Percentiles rank a stretch among this genome's conserved stretches.
Conservation (phyloP, 2,113 vertebrate genomes). For the Neolamprologus kungweensis region DNA sequence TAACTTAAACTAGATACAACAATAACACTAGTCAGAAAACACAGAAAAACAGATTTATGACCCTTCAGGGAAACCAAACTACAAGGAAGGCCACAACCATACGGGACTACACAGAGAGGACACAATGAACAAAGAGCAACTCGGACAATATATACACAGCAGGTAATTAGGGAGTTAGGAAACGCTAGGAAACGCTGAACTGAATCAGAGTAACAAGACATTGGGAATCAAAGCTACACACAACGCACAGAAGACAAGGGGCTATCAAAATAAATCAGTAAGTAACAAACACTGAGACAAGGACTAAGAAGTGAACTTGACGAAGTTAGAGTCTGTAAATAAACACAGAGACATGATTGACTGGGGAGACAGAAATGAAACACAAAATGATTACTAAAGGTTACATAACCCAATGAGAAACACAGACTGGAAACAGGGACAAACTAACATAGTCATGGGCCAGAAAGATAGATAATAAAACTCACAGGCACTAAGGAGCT, state of each 20-base stretch:
- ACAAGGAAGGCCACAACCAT: background rate
- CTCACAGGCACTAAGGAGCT: background rate
- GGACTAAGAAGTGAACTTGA: background rate
- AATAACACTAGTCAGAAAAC: background rate
- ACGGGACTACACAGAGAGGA: accelerated
- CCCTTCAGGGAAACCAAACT: background rate
- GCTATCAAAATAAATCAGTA: background rate
- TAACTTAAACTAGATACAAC: background rate
- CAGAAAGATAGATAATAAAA: background rate
- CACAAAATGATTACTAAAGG: background rate
- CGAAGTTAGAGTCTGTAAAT: background rate
- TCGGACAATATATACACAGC: background rate
- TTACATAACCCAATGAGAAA: background rate
- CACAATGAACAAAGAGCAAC: background rate
- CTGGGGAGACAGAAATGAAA: background rate
- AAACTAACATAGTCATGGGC: background rate
- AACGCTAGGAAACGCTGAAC: background rate
- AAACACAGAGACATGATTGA: background rate
- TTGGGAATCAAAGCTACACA: background rate
- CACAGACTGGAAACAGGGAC: background rate
- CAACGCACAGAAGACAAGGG: background rate
- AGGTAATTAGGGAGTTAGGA: background rate
- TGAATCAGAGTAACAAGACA: background rate
- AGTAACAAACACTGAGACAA: background rate
- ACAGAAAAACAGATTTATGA: background rate